Evolutionary conservation across 2,888 invertebrate species (phyloP).

Genomic region (Acleris cristana): DNA sequence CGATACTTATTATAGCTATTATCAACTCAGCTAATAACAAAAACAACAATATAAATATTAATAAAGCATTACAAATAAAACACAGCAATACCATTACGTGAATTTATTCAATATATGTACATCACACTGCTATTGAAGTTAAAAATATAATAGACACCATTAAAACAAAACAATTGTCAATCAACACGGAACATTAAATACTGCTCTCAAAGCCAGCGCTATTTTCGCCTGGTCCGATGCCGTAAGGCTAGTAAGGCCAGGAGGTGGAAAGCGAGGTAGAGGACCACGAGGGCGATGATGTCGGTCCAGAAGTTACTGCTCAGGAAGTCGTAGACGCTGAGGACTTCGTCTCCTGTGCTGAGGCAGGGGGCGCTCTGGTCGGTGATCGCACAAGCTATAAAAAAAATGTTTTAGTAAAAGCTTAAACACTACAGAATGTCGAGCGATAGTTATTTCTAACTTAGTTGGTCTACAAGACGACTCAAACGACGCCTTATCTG

Average conservation of each 20-base stretch:
- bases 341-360: slow-evolving; percentile 87
- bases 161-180: slow-evolving; percentile 32
- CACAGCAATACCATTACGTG: slow-evolving; percentile 6
- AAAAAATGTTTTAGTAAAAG: not conserved
- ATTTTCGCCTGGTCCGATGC: slow-evolving; percentile 85
- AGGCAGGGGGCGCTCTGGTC: slow-evolving; percentile 88
- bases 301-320: slow-evolving; percentile 85
- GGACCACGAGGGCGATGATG: slow-evolving; percentile 85
- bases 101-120: slow-evolving; percentile 41
- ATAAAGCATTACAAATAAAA: slow-evolving; percentile 1
- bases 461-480: not conserved
- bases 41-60: not conserved
- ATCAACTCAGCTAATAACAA: no score
- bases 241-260: slow-evolving; percentile 88
- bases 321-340: slow-evolving; percentile 89
- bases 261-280: slow-evolving; percentile 88
- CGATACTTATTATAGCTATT: no score
- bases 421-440: not conserved
- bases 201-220: slow-evolving; percentile 37
- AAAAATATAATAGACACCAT: slow-evolving; percentile 48
- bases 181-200: slow-evolving; percentile 11
- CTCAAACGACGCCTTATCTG: not conserved
- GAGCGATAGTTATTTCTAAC: no score
- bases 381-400: slow-evolving; percentile 81
- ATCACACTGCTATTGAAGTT: slow-evolving; percentile 38